Conservation (phyloP, 2,797 vertebrate genomes). For the Thamnophis elegans region DNA sequence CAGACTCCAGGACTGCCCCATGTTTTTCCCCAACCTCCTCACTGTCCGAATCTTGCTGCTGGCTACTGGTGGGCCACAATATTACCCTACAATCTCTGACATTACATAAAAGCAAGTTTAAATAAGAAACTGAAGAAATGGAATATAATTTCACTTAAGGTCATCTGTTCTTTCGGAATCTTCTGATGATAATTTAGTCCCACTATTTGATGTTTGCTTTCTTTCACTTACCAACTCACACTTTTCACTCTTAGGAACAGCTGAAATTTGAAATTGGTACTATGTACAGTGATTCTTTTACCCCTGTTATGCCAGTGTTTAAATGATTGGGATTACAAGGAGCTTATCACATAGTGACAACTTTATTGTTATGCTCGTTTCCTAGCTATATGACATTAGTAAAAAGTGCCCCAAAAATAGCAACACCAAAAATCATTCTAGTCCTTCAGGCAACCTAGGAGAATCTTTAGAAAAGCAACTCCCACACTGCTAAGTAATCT, state of each 20-base stretch:
- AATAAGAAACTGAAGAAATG: background rate
- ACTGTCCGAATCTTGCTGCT: no score
- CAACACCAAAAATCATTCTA: background rate
- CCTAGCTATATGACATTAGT: background rate
- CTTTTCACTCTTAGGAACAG: background rate
- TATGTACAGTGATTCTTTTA: background rate
- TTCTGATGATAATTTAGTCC: background rate
- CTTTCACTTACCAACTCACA: background rate
- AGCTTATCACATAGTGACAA: background rate
- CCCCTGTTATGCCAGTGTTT: background rate
- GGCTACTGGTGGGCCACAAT: no score
- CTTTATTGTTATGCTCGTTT: background rate
- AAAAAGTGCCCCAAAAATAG: no score
- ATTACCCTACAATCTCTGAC: background rate
- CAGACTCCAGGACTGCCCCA: no score
- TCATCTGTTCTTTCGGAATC: background rate
- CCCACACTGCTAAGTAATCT: background rate
- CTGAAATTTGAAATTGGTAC: background rate
- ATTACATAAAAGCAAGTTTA: background rate
- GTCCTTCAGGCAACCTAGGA: background rate
- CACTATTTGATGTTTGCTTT: background rate
- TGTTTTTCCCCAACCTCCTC: no score
- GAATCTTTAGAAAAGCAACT: background rate
- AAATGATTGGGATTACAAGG: background rate
- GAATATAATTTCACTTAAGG: background rate